phyloP scores from a whole-genome alignment of 1,140 invertebrate genomes.

The Drosophila sp. region DNA sequence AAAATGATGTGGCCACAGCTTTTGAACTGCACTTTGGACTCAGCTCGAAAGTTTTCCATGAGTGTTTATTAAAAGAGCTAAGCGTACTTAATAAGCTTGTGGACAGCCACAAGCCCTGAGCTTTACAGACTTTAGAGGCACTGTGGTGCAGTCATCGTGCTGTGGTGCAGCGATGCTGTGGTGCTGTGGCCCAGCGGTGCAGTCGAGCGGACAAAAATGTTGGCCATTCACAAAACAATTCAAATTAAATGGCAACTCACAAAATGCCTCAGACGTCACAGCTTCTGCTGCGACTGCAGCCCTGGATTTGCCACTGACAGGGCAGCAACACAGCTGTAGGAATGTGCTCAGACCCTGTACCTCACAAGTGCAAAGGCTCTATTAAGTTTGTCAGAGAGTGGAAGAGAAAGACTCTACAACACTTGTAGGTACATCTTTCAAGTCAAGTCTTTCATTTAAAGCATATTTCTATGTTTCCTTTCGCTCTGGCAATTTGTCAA shows the following conservation, averaged over 20 bases:
- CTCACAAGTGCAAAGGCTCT: no score
- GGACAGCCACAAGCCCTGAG: conserved; percentile 26
- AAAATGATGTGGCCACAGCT: conserved; percentile 62
- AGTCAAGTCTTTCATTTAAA: no score
- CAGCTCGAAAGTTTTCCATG: conserved; percentile 54
- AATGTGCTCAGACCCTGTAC: conserved; percentile 47
- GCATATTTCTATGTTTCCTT: no score
- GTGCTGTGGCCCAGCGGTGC: conserved; percentile 13
- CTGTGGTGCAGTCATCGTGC: not conserved
- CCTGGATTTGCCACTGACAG: not conserved
- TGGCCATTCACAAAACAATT: conserved; percentile 72
- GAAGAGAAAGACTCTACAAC: no score
- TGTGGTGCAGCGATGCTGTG: conserved; percentile 17
- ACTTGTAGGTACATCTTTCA: no score
- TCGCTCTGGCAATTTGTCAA: no score
- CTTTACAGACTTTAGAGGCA: conserved; percentile 4
- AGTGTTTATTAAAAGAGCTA: conserved; percentile 79
- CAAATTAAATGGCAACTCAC: conserved; percentile 75
- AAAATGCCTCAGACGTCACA: conserved; percentile 46
- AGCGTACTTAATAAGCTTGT: conserved; percentile 79
- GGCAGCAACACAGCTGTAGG: conserved; percentile 20
- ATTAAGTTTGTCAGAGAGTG: no score
- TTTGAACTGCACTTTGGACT: conserved; percentile 48
- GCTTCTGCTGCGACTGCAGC: not conserved
- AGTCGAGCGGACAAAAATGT: conserved; percentile 53